Conservation (phyloP, 2,113 vertebrate species). For the Leucopsar rothschildi region DNA sequence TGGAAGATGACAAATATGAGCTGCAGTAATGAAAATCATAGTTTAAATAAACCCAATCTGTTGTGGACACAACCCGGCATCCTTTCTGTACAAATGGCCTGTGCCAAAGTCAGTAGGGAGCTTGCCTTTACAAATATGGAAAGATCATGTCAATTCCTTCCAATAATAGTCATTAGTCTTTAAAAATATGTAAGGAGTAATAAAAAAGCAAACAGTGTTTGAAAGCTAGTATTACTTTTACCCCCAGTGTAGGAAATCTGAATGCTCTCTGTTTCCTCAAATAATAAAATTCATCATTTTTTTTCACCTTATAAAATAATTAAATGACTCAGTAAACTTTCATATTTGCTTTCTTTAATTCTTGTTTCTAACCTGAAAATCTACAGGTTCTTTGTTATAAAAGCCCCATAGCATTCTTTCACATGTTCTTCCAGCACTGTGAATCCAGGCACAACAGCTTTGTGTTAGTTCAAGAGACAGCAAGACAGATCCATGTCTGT, state of each 20-base stretch:
- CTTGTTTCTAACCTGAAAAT: neutral
- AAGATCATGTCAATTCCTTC: constrained; percentile 33
- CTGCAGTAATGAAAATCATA: neutral
- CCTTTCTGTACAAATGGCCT: neutral
- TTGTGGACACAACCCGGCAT: neutral
- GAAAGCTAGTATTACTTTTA: constrained; percentile 27
- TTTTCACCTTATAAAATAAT: neutral
- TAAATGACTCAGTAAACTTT: neutral
- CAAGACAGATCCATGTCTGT: neutral
- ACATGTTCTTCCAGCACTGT: neutral
- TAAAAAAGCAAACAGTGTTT: constrained; percentile 34
- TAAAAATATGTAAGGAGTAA: constrained; percentile 20
- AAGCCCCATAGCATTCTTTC: neutral
- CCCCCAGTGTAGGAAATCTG: neutral
- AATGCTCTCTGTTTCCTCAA: neutral
- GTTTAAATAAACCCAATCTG: neutral
- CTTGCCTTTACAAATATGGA: constrained; percentile 41
- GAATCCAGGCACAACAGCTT: neutral
- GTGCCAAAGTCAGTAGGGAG: constrained; percentile 12
- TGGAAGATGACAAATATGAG: neutral
- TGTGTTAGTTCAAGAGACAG: neutral
- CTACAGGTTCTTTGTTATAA: neutral
- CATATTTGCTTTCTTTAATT: neutral
- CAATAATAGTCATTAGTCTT: constrained; percentile 27
- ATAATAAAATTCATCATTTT: neutral